phyloP scores from a whole-genome alignment of 2,113 vertebrate species.

The Ammodramus savannarum region DNA sequence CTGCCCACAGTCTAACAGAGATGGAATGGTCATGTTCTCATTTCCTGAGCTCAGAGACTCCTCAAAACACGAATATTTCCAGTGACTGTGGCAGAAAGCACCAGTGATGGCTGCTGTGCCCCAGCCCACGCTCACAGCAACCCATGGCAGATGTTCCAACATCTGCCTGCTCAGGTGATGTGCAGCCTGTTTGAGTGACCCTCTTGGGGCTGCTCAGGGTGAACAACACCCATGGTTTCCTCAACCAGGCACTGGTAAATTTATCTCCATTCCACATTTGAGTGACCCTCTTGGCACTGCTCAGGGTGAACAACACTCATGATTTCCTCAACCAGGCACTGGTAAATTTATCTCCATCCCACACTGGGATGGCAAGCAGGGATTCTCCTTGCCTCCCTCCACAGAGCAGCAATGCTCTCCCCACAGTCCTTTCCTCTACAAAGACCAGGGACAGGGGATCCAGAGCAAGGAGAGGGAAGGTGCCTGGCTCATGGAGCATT shows the following conservation, averaged over 20 bases:
- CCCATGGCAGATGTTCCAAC: constrained; percentile 90
- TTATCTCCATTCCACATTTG: background rate
- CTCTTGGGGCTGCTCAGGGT: constrained; percentile 79
- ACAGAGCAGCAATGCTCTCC: background rate
- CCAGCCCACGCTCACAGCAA: constrained; percentile 71
- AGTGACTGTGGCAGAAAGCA: constrained; percentile 6
- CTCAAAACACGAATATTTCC: constrained; percentile 8
- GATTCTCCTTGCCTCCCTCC: background rate
- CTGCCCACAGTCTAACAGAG: background rate
- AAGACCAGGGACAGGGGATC: background rate
- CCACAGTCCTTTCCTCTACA: background rate
- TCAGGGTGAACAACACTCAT: too few relatives aligned
- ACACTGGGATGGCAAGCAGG: background rate
- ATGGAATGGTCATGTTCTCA: background rate
- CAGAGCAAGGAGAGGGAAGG: background rate
- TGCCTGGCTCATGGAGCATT: too few relatives aligned
- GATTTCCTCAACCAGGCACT: too few relatives aligned
- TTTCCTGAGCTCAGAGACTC: background rate
- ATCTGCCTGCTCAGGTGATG: constrained; percentile 92
- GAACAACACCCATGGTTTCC: constrained; percentile 11
- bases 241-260: background rate
- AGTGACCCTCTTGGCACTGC: background rate
- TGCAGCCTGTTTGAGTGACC: constrained; percentile 81
- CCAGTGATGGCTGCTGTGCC: constrained; percentile 13
- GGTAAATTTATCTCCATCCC: background rate